A percentile compares a stretch with the other conserved stretches of the same genome.
phyloP scores from a whole-genome alignment of 2,113 vertebrate genomes.

The Drymodes brunneopygia region DNA sequence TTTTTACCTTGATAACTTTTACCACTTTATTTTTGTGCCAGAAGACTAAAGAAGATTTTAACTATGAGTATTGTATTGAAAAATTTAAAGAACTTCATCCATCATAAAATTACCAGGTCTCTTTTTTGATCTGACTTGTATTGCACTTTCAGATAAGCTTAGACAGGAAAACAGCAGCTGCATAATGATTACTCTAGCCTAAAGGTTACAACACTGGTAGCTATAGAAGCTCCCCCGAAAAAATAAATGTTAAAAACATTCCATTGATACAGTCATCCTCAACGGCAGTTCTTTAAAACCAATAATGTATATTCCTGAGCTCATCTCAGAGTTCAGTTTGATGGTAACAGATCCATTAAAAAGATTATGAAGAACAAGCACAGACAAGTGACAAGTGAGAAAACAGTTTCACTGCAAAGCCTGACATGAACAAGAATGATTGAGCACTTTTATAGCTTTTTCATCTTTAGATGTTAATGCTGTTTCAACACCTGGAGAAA shows the following conservation, averaged over 20 bases:
- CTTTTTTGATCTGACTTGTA: not conserved
- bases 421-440: constrained; percentile 8
- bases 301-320: not conserved
- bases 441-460: constrained; percentile 20
- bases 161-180: not conserved
- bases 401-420: not conserved
- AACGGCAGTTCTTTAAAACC: not conserved
- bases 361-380: constrained; percentile 11
- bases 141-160: not conserved
- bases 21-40: not conserved
- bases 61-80: not conserved
- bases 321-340: not conserved
- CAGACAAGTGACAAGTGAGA: not conserved
- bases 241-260: not conserved
- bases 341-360: not conserved
- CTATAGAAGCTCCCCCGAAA: not conserved
- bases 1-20: not conserved
- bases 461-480: not conserved
- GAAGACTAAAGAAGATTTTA: not conserved
- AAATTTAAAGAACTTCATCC: not conserved
- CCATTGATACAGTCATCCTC: not conserved
- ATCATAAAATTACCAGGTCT: not conserved
- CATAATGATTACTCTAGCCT: not conserved
- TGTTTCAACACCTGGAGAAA: constrained; percentile 33
- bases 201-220: not conserved